phyloP scores from a whole-genome alignment of 2,113 vertebrate genomes.

The Ciconia stormi region DNA sequence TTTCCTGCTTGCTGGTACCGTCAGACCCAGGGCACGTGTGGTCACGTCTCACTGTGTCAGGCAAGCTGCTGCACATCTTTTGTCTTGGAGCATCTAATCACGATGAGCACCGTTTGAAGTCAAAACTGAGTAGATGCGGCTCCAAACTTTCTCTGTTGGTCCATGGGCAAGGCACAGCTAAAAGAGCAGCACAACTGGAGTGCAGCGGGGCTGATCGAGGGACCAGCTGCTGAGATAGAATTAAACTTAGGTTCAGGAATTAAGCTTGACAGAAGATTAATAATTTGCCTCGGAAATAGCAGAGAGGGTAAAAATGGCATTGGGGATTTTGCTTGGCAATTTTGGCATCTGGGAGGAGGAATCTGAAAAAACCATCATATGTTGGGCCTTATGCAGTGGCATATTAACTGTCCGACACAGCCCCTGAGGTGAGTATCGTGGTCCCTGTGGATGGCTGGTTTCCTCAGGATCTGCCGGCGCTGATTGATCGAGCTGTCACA shows the following conservation, averaged over 20 bases:
- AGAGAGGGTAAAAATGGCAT: neutral
- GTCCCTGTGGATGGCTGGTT: neutral
- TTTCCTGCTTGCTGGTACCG: neutral
- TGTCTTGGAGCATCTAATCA: neutral
- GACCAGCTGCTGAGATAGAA: conserved; percentile 35
- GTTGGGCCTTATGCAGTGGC: neutral
- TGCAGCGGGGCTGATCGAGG: neutral
- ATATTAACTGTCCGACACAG: neutral
- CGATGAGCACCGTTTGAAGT: neutral
- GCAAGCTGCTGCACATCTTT: neutral
- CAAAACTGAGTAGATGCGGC: neutral
- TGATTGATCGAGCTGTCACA: conserved; percentile 37
- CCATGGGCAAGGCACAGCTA: neutral
- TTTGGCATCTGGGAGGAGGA: conserved; percentile 2
- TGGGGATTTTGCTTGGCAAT: neutral
- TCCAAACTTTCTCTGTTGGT: neutral
- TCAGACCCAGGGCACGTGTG: neutral
- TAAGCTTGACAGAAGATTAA: conserved; percentile 51
- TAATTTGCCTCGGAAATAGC: conserved; percentile 20
- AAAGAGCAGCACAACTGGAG: neutral
- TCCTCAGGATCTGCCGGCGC: neutral
- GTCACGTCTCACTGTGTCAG: neutral
- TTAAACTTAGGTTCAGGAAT: conserved; percentile 48
- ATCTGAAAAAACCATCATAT: neutral
- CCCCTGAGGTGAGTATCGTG: neutral